Base-by-base conservation (phyloP, 2,888 invertebrate species). In the Taphrorychus bicolor region DNA sequence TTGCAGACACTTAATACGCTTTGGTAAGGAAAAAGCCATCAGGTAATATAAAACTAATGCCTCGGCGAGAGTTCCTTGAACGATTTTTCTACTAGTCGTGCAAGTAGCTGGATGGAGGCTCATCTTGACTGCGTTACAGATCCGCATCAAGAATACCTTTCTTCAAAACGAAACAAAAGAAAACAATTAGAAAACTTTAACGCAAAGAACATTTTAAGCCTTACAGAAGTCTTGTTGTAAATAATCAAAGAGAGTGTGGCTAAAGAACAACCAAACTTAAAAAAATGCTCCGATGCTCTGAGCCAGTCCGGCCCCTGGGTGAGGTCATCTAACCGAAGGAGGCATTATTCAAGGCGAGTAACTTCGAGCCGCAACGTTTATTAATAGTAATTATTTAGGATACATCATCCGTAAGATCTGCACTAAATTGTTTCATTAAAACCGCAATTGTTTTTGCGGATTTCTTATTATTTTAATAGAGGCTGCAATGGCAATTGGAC, bases 1-100 rank as follows among this genome's bases (percentile, higher is more conserved):
- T 66, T 60, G 59, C 66, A 60, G 66, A 60, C 62, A 67, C 61
- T 67, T 62, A 61, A 62, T 67, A 61, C 67, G 57, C 21, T 53
- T 57, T 62, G 45, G 58, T 58, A 61, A 62, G 52, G 61, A 58
- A 67, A 66, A 62, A 58, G 61, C 61, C 61, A 61, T 57, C 61
- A 59, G 58, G 73, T 71, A 73, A 73, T 59, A 68, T 70, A 73
- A 73, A 71, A 72, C 72, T 73, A 73, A 73, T 73, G 70, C 70
- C 60, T 61, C 57, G 59, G 22, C 60, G 21, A 51, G 68, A 59
- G 59, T 62, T 67, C 63, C 67, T 68, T 64, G 56, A 61, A 67
- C 69, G 45, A 63, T 59, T 73, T 73, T 74, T 69, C 63, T 68
- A 72, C 73, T 73, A 72, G 73, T 72, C 67, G 69, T 63, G 71